Percentiles rank a stretch among this genome's conserved stretches.
Conservation (phyloP, 23 tunicate genomes). For the Ciona savignyi region DNA sequence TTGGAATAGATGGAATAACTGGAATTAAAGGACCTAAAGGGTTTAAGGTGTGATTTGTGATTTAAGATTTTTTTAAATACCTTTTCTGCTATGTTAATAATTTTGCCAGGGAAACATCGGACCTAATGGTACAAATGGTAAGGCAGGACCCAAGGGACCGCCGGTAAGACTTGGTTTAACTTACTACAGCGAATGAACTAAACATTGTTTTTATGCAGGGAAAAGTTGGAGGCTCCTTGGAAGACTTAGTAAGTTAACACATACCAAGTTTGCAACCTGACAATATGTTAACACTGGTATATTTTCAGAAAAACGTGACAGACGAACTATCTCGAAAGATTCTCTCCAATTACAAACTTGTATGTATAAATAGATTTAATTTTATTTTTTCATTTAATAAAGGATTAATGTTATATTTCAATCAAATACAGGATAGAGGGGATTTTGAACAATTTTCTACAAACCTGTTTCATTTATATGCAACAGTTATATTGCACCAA, state of each 20-base stretch:
- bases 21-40: slow-evolving; percentile 16
- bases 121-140: slow-evolving; percentile 16
- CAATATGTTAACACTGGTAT: too few relatives aligned
- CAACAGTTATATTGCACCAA: background rate
- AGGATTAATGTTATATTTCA: background rate
- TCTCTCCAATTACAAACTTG: background rate
- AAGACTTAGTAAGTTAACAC: too few relatives aligned
- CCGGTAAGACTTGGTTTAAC: background rate
- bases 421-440: background rate
- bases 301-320: background rate
- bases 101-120: slow-evolving; percentile 10
- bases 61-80: background rate
- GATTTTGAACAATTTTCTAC: background rate
- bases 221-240: too few relatives aligned
- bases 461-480: background rate
- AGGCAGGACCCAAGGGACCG: slow-evolving; percentile 4
- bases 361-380: too few relatives aligned
- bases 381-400: too few relatives aligned
- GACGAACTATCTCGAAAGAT: background rate
- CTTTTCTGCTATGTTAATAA: background rate
- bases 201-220: too few relatives aligned
- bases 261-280: too few relatives aligned
- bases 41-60: background rate
- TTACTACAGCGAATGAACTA: too few relatives aligned
- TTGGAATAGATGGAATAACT: slow-evolving; percentile 4